These are phyloP conservation scores for Plecotus auritus DNA, from an alignment of 2,113 vertebrate species.

Conservation along the genomic window DNA sequence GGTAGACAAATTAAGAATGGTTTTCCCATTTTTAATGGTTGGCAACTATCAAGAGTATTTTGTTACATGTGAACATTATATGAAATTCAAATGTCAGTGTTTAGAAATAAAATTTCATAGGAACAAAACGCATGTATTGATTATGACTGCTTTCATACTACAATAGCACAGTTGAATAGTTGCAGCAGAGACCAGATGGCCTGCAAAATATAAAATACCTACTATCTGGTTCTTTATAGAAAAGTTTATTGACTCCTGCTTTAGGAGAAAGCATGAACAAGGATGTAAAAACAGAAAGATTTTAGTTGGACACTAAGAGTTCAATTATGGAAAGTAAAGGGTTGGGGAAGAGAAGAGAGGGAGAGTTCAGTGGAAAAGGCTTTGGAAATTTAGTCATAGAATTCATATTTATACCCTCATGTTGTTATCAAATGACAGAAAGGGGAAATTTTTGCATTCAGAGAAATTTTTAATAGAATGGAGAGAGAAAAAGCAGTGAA, in stretches of 20 bases:
- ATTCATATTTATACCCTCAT: background rate
- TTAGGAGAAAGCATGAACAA: background rate
- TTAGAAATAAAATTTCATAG: background rate
- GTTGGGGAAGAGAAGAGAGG: background rate
- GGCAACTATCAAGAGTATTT: background rate
- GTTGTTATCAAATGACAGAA: background rate
- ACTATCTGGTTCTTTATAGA: background rate
- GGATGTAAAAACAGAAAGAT: background rate
- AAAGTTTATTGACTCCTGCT: background rate
- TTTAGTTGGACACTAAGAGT: background rate
- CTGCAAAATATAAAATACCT: background rate
- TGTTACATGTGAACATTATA: background rate
- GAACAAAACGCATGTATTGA: background rate
- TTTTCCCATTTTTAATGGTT: background rate
- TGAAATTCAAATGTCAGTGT: background rate
- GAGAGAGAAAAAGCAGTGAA: background rate
- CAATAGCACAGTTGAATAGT: background rate
- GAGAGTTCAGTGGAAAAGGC: background rate
- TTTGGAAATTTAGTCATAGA: background rate
- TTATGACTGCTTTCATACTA: background rate
- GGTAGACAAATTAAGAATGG: background rate
- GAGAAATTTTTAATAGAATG: background rate
- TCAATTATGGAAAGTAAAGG: background rate
- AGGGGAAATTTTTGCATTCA: background rate
- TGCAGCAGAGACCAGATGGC: background rate